Evolutionary conservation across 2,113 vertebrate species (phyloP).

Genomic region (Odocoileus hemionus): DNA sequence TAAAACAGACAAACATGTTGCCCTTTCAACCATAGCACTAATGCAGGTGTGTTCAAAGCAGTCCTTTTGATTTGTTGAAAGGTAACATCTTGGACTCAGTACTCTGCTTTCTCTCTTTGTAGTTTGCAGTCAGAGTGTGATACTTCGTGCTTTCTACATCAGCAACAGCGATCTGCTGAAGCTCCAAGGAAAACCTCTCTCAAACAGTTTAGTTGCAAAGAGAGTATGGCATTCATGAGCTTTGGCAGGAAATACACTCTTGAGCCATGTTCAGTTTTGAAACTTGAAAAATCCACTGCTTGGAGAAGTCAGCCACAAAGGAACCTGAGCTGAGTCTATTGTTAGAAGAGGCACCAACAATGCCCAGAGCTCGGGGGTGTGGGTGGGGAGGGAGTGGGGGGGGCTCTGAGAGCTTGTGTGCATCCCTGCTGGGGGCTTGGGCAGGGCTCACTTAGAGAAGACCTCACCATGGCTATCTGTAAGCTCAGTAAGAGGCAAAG

Average conservation of each 20-base stretch:
- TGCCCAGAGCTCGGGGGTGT: not conserved
- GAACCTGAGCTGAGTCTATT: not conserved
- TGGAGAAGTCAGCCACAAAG: not conserved
- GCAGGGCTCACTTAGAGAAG: not conserved
- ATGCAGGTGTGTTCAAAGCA: not conserved
- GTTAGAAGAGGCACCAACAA: not conserved
- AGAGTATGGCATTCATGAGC: slow-evolving; percentile 17
- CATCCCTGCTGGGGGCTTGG: not conserved
- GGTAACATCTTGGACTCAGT: not conserved
- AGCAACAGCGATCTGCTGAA: not conserved
- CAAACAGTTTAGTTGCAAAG: slow-evolving; percentile 16
- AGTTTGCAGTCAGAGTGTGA: not conserved
- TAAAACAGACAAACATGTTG: not conserved
- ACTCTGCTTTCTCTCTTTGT: not conserved
- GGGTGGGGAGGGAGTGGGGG: rapidly evolving
- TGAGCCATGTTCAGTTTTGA: slow-evolving; percentile 25
- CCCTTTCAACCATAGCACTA: not conserved
- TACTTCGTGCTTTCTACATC: not conserved
- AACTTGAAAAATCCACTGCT: slow-evolving; percentile 20
- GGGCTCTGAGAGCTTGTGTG: not conserved
- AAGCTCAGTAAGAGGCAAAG: not conserved
- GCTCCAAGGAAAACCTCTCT: not conserved
- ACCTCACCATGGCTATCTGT: not conserved
- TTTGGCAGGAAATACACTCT: slow-evolving; percentile 20
- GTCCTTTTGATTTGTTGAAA: not conserved